Conservation (phyloP, 2,797 vertebrate genomes). For the Halcyon chelicuti region DNA sequence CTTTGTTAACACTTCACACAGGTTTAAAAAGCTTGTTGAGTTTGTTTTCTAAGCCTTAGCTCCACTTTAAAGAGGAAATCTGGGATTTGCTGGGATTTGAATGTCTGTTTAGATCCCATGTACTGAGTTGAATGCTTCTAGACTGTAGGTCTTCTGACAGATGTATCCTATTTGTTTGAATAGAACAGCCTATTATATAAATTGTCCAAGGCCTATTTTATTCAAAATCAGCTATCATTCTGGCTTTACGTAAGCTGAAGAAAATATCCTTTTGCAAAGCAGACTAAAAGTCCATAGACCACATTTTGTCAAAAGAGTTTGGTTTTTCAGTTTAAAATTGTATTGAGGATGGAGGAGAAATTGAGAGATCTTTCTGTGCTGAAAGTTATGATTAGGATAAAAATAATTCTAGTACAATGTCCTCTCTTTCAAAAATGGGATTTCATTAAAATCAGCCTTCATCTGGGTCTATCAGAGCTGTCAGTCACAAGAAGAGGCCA, state of each 20-base stretch:
- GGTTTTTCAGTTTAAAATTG: constrained; percentile 37
- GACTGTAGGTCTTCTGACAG: background rate
- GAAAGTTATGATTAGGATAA: constrained; percentile 31
- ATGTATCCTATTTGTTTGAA: constrained; percentile 10
- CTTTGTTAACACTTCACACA: background rate
- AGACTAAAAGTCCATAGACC: constrained; percentile 24
- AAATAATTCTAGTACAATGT: constrained; percentile 21
- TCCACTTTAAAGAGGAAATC: background rate
- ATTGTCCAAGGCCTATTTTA: constrained; percentile 24
- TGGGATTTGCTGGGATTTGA: background rate
- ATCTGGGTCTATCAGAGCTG: constrained; percentile 14
- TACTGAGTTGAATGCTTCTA: background rate
- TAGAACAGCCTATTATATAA: constrained; percentile 12
- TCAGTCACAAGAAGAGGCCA: constrained; percentile 32
- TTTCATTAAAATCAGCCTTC: constrained; percentile 55
- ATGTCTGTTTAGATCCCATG: background rate
- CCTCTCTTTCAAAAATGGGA: background rate
- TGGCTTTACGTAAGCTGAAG: constrained; percentile 34
- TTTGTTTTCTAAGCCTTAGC: background rate
- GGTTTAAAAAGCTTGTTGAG: background rate
- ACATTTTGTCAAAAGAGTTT: constrained; percentile 19
- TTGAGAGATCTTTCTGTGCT: constrained; percentile 21
- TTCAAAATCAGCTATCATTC: constrained; percentile 21
- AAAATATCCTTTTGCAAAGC: constrained; percentile 37
- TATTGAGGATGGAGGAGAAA: constrained; percentile 15